Evolutionary conservation across 2,113 vertebrate genomes (phyloP).

Genomic region (Bubo scandiacus): DNA sequence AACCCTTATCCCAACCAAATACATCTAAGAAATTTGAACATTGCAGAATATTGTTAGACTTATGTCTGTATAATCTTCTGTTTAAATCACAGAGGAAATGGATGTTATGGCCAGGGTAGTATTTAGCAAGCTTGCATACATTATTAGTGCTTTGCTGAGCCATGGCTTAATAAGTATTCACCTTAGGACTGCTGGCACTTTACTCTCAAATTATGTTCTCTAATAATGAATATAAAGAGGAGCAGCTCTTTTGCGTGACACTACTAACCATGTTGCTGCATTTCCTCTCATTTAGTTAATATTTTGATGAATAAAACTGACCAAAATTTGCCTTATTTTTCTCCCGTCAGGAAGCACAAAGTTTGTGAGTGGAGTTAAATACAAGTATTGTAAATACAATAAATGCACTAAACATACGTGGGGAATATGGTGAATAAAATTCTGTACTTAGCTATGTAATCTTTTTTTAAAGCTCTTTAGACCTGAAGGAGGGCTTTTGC

Average conservation of each 20-base stretch:
- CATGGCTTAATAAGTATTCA: background rate
- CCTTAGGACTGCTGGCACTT: background rate
- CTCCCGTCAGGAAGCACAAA: background rate
- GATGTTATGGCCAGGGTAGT: background rate
- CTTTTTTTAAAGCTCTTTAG: background rate
- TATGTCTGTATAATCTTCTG: background rate
- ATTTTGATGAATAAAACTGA: background rate
- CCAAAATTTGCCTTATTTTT: background rate
- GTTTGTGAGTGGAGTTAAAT: background rate
- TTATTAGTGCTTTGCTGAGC: constrained; percentile 1
- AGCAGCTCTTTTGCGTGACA: background rate
- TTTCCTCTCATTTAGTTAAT: background rate
- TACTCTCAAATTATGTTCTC: constrained; percentile 11
- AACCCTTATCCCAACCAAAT: background rate
- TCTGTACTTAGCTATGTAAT: background rate
- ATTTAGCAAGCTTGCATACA: background rate
- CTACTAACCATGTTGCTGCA: background rate
- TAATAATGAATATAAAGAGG: background rate
- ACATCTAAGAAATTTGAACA: background rate
- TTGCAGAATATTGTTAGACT: background rate
- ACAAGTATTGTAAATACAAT: background rate
- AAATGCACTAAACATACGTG: background rate
- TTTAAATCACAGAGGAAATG: background rate
- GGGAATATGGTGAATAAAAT: background rate
- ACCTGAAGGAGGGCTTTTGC: background rate